Percentiles rank a stretch among this genome's conserved stretches.
These are phyloP conservation scores for Zoroaster sp. DNA, from an alignment of 53 echinoderm and acorn worm species.

Conservation along the genomic window DNA sequence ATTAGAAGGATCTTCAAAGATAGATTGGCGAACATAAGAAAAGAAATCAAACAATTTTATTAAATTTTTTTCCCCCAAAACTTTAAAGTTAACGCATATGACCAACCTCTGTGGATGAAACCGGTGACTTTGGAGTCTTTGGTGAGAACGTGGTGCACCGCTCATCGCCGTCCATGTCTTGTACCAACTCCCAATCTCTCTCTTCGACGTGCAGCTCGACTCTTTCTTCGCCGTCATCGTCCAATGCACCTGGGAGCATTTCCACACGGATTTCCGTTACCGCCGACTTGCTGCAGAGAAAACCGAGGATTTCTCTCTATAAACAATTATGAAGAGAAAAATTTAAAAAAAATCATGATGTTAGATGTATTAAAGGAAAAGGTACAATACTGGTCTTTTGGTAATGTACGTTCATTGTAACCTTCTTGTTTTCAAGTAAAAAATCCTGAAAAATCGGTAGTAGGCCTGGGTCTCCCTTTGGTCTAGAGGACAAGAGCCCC, in stretches of 20 bases:
- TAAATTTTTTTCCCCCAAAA: no score
- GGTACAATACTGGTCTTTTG: no score
- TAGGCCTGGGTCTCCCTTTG: no score
- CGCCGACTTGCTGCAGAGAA: background rate
- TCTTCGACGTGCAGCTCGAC: background rate
- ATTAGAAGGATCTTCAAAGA: no score
- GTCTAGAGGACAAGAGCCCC: no score
- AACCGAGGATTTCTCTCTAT: slow-evolving; percentile 57
- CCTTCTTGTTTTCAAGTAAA: no score
- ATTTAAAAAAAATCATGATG: no score
- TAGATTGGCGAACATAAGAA: no score
- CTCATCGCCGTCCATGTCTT: background rate
- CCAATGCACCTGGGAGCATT: background rate
- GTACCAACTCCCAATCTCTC: background rate
- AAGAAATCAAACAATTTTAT: no score
- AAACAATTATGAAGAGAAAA: background rate
- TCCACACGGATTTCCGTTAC: background rate
- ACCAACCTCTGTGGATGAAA: slow-evolving; percentile 29
- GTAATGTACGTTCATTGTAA: no score
- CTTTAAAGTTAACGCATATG: background rate
- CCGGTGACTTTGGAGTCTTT: background rate
- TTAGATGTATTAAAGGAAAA: no score
- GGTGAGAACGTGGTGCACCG: background rate
- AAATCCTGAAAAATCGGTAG: no score
- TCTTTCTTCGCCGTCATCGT: background rate